Evolutionary conservation across 2,113 vertebrate species (phyloP).

Genomic region (Indicator maculatus): DNA sequence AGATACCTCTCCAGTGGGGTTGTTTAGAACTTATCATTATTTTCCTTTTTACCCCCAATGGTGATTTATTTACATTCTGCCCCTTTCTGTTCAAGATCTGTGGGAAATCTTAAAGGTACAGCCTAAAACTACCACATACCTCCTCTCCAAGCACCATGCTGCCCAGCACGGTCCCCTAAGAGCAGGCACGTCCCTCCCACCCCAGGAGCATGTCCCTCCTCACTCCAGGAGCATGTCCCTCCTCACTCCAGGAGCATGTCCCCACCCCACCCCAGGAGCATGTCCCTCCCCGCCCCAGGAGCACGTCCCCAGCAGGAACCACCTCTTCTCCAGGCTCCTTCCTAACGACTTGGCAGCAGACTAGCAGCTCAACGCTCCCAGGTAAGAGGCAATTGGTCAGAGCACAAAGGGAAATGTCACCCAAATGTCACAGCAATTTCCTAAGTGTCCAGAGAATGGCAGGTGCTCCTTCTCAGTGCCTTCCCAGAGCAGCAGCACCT

Average conservation of each 20-base stretch:
- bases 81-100: too few relatives aligned
- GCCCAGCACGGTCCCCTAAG: rapidly evolving
- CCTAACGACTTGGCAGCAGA: neutral
- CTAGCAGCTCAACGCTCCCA: neutral
- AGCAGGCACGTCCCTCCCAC: rapidly evolving
- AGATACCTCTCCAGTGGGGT: too few relatives aligned
- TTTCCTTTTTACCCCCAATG: too few relatives aligned
- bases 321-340: neutral
- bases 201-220: too few relatives aligned
- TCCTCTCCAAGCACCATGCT: rapidly evolving
- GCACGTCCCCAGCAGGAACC: rapidly evolving
- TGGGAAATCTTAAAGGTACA: too few relatives aligned
- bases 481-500: neutral
- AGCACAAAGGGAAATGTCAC: slow-evolving; percentile 41
- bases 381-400: slow-evolving; percentile 1
- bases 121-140: too few relatives aligned
- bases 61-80: too few relatives aligned
- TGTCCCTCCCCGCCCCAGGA: rapidly evolving
- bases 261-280: rapidly evolving
- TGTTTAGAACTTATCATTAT: too few relatives aligned
- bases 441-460: slow-evolving; percentile 3
- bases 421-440: slow-evolving; percentile 43
- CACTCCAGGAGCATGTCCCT: rapidly evolving
- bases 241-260: rapidly evolving
- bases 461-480: neutral